Conservation (phyloP, 2,888 invertebrate genomes). For the Apoda limacodes region DNA sequence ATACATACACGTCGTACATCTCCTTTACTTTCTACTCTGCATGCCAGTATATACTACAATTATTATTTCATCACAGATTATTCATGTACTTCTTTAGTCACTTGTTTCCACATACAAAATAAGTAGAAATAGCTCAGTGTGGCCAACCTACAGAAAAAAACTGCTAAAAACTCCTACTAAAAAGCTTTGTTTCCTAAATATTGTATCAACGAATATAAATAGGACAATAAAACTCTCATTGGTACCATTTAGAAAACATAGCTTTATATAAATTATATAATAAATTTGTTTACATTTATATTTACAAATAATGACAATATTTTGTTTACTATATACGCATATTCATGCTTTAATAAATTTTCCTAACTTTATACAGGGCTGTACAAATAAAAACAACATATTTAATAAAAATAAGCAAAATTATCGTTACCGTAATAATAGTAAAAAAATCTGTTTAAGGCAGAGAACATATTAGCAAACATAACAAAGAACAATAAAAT, state of each 20-base stretch:
- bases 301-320: slow-evolving; percentile 33
- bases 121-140: slow-evolving; percentile 43
- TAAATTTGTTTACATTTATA: slow-evolving; percentile 39
- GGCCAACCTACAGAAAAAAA: slow-evolving; percentile 30
- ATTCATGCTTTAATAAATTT: slow-evolving; percentile 45
- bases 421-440: slow-evolving; percentile 43
- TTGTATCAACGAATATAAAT: too few species aligned
- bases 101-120: slow-evolving; percentile 33
- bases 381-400: slow-evolving; percentile 58
- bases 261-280: slow-evolving; percentile 39
- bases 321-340: slow-evolving; percentile 49
- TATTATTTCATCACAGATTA: slow-evolving; percentile 63
- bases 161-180: too few species aligned
- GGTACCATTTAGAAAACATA: slow-evolving; percentile 25
- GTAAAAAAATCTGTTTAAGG: slow-evolving; percentile 40
- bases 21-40: too few species aligned
- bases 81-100: slow-evolving; percentile 60
- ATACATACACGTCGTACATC: too few species aligned
- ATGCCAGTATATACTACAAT: slow-evolving; percentile 42
- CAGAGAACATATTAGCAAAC: slow-evolving; percentile 52
- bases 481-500: slow-evolving; percentile 60
- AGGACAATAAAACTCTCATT: too few species aligned
- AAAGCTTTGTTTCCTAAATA: too few species aligned
- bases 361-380: slow-evolving; percentile 41
- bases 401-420: slow-evolving; percentile 42